Evolutionary conservation across 2,797 vertebrate species (phyloP).

Genomic region (Phoebastria nigripes): DNA sequence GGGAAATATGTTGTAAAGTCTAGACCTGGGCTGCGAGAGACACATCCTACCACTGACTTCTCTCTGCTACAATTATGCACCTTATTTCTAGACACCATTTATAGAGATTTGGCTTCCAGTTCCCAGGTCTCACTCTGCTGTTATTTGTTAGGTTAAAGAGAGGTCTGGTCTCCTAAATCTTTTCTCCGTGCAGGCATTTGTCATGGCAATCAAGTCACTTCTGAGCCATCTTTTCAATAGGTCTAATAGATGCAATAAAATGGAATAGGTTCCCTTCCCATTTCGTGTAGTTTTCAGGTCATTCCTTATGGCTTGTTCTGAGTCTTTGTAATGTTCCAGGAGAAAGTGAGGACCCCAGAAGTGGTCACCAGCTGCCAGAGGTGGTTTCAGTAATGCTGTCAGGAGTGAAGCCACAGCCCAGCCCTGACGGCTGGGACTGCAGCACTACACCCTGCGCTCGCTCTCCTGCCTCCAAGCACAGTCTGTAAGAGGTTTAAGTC

Average conservation of each 20-base stretch:
- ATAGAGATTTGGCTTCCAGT: not conserved
- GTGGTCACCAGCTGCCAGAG: not conserved
- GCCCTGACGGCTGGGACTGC: not conserved
- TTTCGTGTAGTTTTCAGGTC: conserved; percentile 2
- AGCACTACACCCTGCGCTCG: accelerated
- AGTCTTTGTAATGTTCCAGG: not conserved
- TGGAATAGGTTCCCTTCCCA: not conserved
- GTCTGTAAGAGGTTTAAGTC: not conserved
- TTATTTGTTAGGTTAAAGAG: conserved; percentile 21
- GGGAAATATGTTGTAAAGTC: not conserved
- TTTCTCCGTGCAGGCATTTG: not conserved
- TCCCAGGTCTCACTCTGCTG: not conserved
- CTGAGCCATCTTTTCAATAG: conserved; percentile 27
- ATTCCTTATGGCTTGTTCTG: not conserved
- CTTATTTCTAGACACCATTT: conserved; percentile 19
- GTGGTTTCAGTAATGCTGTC: not conserved
- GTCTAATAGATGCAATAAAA: conserved; percentile 26
- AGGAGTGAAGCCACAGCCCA: not conserved
- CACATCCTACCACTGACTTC: not conserved
- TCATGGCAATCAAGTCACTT: not conserved
- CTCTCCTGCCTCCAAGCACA: not conserved
- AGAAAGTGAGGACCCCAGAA: not conserved
- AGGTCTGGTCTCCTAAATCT: not conserved
- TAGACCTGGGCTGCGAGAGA: not conserved
- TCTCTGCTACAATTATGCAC: not conserved